Evolutionary conservation across 2,888 invertebrate species (phyloP).

Genomic region (Tribolium freemani): DNA sequence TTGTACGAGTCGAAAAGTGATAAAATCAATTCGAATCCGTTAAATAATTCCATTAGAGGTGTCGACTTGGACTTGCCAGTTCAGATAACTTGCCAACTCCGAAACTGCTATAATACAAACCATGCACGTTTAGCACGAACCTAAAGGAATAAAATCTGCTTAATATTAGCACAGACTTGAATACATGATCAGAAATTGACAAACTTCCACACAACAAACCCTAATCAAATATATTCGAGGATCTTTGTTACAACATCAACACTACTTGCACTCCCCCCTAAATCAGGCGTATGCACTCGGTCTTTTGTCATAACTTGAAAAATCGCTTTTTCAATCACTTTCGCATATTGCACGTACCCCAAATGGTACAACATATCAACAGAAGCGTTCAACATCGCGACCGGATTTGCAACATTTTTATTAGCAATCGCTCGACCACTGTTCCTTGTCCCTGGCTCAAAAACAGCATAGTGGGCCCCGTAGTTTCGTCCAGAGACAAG

Average conservation of each 20-base stretch:
- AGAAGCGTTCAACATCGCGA: constrained; percentile 92
- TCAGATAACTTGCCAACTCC: constrained; percentile 3
- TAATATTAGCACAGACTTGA: background rate
- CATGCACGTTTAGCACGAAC: background rate
- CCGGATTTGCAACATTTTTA: constrained; percentile 94
- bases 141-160: background rate
- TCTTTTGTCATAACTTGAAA: constrained; percentile 53
- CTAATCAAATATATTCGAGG: background rate
- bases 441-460: constrained; percentile 59
- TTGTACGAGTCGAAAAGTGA: constrained; percentile 20
- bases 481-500: constrained; percentile 60
- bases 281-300: constrained; percentile 54
- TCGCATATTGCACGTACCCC: constrained; percentile 49
- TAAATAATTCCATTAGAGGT: constrained; percentile 26
- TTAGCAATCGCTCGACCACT: constrained; percentile 84
- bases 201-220: background rate
- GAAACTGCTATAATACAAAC: background rate
- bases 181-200: background rate
- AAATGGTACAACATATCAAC: constrained; percentile 54
- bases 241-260: constrained; percentile 51
- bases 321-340: constrained; percentile 52
- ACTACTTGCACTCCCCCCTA: constrained; percentile 52
- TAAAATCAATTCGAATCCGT: constrained; percentile 21
- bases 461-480: constrained; percentile 58
- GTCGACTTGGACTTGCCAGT: constrained; percentile 18